Evolutionary conservation across 2,113 vertebrate species (phyloP).

Genomic region (Gymnobelideus leadbeateri): DNA sequence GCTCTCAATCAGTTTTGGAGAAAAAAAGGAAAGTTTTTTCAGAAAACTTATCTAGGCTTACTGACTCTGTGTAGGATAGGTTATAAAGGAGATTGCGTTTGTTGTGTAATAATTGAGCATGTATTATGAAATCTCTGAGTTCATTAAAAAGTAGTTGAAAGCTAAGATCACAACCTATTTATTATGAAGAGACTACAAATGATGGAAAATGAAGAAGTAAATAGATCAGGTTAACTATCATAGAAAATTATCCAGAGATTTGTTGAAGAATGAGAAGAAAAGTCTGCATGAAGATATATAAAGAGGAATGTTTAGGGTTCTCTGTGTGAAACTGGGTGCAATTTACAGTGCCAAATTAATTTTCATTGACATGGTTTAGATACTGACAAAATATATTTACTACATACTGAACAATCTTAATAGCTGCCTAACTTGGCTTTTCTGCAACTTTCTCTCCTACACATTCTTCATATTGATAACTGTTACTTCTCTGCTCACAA

Average conservation of each 20-base stretch:
- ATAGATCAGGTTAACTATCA: neutral
- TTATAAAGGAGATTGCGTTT: constrained; percentile 38
- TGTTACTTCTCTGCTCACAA: neutral
- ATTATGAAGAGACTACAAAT: neutral
- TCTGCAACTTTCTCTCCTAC: neutral
- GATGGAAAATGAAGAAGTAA: neutral
- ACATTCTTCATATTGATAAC: neutral
- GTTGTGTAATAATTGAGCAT: neutral
- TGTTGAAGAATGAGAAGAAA: neutral
- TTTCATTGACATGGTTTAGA: neutral
- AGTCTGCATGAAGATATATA: neutral
- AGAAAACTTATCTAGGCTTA: neutral
- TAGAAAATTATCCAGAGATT: neutral
- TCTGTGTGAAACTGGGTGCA: neutral
- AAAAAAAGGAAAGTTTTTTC: neutral
- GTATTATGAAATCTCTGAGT: neutral
- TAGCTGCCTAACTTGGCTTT: neutral
- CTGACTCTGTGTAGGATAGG: neutral
- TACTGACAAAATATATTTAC: neutral
- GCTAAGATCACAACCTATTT: neutral
- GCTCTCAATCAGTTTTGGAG: neutral
- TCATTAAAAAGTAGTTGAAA: neutral
- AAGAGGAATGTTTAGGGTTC: neutral
- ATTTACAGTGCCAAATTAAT: neutral
- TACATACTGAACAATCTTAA: neutral